A percentile compares a stretch with the other conserved stretches of the same genome.
These are phyloP conservation scores for Lucilia cuprina DNA, from an alignment of 1,140 invertebrate species.

Conservation along the genomic window DNA sequence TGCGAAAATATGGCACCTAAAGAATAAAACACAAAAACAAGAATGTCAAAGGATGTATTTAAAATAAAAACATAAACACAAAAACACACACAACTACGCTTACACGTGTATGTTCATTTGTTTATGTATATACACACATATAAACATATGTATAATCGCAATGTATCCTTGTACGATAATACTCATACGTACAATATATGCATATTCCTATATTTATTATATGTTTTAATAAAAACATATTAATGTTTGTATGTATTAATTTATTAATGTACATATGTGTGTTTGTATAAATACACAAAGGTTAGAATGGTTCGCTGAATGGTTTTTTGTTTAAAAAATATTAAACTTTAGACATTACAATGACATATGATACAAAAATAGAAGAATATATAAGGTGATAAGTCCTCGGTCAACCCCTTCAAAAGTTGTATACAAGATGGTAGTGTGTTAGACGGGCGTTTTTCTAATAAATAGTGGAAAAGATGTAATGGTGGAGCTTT, in stretches of 20 bases:
- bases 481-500: no score
- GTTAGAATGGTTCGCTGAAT: not conserved
- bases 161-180: not conserved
- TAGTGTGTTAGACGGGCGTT: no score
- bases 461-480: no score
- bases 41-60: conserved; percentile 25
- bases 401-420: no score
- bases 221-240: not conserved
- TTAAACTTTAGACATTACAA: conserved; percentile 30
- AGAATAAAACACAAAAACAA: not conserved
- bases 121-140: not conserved
- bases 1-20: conserved; percentile 8
- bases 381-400: no score
- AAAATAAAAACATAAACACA: not conserved
- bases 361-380: not conserved
- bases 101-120: not conserved
- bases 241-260: not conserved
- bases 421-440: no score
- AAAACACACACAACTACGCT: not conserved
- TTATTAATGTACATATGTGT: no score
- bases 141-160: not conserved
- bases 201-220: no score
- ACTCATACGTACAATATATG: no score
- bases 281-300: not conserved
- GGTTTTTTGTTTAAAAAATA: not conserved